phyloP scores from a whole-genome alignment of 2,888 invertebrate genomes.

The Automeris io region DNA sequence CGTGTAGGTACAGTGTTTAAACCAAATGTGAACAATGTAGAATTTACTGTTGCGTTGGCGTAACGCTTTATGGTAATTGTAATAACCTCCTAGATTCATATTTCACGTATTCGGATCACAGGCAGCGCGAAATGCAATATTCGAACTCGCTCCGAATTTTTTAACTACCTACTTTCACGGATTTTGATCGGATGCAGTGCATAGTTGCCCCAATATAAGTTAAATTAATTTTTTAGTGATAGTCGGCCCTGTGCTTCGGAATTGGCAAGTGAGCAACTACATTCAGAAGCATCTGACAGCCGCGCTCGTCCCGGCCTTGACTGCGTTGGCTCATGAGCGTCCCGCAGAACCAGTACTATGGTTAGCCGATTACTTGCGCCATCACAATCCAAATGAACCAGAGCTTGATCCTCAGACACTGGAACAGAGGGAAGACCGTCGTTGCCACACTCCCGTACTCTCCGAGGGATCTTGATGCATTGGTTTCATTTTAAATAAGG shows the following conservation, averaged over 20 bases:
- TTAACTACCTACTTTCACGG: too few relatives aligned
- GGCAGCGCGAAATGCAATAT: too few relatives aligned
- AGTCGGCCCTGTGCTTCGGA: conserved; percentile 82
- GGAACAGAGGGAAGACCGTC: conserved; percentile 35
- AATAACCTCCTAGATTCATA: too few relatives aligned
- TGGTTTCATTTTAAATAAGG: neutral
- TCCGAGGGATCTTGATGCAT: conserved; percentile 29
- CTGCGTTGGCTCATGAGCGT: conserved; percentile 81
- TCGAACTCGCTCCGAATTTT: too few relatives aligned
- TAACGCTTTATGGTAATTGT: too few relatives aligned
- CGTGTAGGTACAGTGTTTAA: too few relatives aligned
- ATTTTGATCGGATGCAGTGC: too few relatives aligned
- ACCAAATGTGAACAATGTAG: too few relatives aligned
- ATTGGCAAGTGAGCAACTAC: conserved; percentile 81
- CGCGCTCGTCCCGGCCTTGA: conserved; percentile 78
- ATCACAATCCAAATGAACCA: conserved; percentile 86
- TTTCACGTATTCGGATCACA: too few relatives aligned
- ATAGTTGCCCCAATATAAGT: too few relatives aligned
- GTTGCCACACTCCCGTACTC: conserved; percentile 50
- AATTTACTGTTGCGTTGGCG: too few relatives aligned
- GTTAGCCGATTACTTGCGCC: conserved; percentile 85
- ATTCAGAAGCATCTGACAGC: conserved; percentile 81
- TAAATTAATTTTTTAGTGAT: conserved; percentile 78
- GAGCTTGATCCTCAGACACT: conserved; percentile 39
- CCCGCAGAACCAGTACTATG: conserved; percentile 87